phyloP scores from a whole-genome alignment of 2,888 invertebrate genomes.

The Acrobasis repandana region DNA sequence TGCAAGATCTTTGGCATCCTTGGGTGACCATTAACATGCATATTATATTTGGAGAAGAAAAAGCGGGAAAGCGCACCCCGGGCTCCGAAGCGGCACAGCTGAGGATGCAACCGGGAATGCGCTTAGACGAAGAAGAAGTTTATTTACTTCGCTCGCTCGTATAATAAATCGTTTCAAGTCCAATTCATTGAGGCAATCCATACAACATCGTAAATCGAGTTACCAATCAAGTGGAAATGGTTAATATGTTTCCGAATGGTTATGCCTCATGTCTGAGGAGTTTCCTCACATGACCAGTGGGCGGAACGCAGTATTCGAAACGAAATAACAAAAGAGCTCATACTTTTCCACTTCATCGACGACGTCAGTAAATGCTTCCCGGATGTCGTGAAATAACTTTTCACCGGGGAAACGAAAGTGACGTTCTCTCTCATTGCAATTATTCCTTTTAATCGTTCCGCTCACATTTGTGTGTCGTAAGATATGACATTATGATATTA shows the following conservation, averaged over 20 bases:
- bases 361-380: constrained; percentile 36
- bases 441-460: constrained; percentile 9
- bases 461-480: constrained; percentile 2
- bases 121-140: too few relatives aligned
- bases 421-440: constrained; percentile 6
- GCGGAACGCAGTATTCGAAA: constrained; percentile 16
- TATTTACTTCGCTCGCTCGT: too few relatives aligned
- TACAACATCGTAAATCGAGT: not conserved
- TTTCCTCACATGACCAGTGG: constrained; percentile 8
- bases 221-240: not conserved
- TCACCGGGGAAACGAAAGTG: constrained; percentile 46
- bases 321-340: constrained; percentile 35
- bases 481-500: constrained; percentile 7
- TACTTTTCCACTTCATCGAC: constrained; percentile 32
- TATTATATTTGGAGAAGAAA: too few relatives aligned
- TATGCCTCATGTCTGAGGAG: not conserved
- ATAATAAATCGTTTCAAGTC: too few relatives aligned
- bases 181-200: not conserved
- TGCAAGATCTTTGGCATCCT: too few relatives aligned
- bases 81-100: too few relatives aligned
- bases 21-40: too few relatives aligned
- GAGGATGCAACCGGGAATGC: too few relatives aligned
- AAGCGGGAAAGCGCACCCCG: too few relatives aligned
- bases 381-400: constrained; percentile 42
- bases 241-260: not conserved